Evolutionary conservation across 2,113 vertebrate genomes (phyloP).

Genomic region (Origma solitaria): DNA sequence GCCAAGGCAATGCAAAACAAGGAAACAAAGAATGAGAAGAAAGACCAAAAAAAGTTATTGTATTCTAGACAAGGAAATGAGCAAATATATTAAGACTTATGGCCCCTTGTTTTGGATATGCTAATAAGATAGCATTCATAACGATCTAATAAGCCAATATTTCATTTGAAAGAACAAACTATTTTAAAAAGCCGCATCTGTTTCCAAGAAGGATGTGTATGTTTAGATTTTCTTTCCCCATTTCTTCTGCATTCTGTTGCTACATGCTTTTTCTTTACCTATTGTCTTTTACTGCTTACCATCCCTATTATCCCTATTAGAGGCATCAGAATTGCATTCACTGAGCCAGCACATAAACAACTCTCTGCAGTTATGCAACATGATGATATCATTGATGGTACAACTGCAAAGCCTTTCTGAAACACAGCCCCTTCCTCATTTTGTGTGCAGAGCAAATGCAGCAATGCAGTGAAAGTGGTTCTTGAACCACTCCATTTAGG

Average conservation of each 20-base stretch:
- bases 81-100: background rate
- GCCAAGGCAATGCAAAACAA: background rate
- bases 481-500: background rate
- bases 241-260: background rate
- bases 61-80: background rate
- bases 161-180: background rate
- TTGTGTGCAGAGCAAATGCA: background rate
- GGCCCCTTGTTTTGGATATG: conserved; percentile 29
- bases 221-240: background rate
- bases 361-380: background rate
- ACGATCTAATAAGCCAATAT: background rate
- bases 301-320: background rate
- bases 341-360: background rate
- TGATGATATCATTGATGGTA: background rate
- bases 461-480: background rate
- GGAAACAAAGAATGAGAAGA: background rate
- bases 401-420: background rate
- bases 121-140: background rate
- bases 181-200: background rate
- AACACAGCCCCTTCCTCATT: background rate
- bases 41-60: background rate
- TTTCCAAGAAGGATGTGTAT: background rate
- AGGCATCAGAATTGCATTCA: background rate
- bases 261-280: background rate
- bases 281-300: background rate